Percentiles rank a stretch among this genome's conserved stretches.
Conservation (phyloP, 2,888 invertebrate species). For the Papilio elwesi region DNA sequence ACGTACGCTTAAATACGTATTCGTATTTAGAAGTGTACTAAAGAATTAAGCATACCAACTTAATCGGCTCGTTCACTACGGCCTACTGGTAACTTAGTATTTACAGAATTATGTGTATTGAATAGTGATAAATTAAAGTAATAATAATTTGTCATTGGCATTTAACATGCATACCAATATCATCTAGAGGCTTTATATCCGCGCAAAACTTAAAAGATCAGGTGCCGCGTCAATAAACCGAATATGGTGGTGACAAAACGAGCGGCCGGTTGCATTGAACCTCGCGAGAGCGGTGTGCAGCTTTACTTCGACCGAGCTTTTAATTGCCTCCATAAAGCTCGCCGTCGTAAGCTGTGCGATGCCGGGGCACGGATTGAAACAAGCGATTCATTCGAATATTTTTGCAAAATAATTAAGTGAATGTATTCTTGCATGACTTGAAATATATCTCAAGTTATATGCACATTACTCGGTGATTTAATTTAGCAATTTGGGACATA, state of each 20-base stretch:
- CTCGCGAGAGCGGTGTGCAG: slow-evolving; percentile 6
- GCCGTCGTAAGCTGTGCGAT: slow-evolving; percentile 1
- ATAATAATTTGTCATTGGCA: too few relatives aligned
- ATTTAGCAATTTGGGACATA: background rate
- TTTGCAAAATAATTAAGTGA: slow-evolving; percentile 25
- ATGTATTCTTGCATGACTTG: slow-evolving; percentile 6
- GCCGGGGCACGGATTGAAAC: slow-evolving; percentile 21
- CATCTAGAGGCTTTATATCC: slow-evolving; percentile 35
- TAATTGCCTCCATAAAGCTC: slow-evolving; percentile 38
- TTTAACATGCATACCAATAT: background rate
- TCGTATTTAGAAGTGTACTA: too few relatives aligned
- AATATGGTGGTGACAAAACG: slow-evolving; percentile 41
- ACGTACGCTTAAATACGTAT: too few relatives aligned
- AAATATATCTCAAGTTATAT: background rate
- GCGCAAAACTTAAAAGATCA: slow-evolving; percentile 28
- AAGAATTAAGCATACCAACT: too few relatives aligned
- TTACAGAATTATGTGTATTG: too few relatives aligned
- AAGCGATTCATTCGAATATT: slow-evolving; percentile 6
- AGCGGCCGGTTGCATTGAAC: slow-evolving; percentile 30
- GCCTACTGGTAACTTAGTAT: too few relatives aligned
- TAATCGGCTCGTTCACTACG: too few relatives aligned
- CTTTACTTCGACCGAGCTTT: slow-evolving; percentile 34
- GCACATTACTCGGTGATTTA: background rate
- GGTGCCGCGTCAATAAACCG: slow-evolving; percentile 41
- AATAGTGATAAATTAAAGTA: too few relatives aligned